Conservation (phyloP, 1,140 invertebrate genomes). For the Heliconius himera region DNA sequence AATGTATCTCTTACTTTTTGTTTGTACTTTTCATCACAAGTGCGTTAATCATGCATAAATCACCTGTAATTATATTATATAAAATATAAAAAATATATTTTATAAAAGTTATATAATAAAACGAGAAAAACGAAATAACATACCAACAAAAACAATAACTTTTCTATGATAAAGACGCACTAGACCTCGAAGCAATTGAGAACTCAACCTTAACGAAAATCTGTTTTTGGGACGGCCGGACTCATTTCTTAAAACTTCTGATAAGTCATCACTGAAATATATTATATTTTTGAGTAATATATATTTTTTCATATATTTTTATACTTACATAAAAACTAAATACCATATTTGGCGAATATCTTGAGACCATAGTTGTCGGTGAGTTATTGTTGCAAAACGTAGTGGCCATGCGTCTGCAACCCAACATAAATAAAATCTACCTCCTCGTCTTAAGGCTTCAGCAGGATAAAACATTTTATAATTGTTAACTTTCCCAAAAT, state of each 20-base stretch:
- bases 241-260: conserved; percentile 63
- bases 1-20: conserved; percentile 60
- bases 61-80: conserved; percentile 49
- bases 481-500: background rate
- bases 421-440: conserved; percentile 75
- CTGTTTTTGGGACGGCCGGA: conserved; percentile 62
- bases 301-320: background rate
- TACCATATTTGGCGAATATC: conserved; percentile 74
- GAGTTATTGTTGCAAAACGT: conserved; percentile 66
- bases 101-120: too few species aligned
- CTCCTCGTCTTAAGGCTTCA: conserved; percentile 63
- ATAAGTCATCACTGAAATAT: conserved; percentile 47
- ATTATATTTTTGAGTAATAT: background rate
- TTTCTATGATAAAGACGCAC: conserved; percentile 67
- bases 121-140: conserved; percentile 13
- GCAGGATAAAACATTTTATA: conserved; percentile 73
- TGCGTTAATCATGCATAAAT: conserved; percentile 70
- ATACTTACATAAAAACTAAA: background rate
- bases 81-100: background rate
- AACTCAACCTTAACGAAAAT: conserved; percentile 70
- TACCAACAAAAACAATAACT: conserved; percentile 60
- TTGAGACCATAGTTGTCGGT: conserved; percentile 66
- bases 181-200: conserved; percentile 65
- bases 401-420: conserved; percentile 74
- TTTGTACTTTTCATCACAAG: conserved; percentile 60